These are phyloP conservation scores for Amphilophus citrinellus DNA, from an alignment of 2,113 vertebrate genomes.

Conservation along the genomic window DNA sequence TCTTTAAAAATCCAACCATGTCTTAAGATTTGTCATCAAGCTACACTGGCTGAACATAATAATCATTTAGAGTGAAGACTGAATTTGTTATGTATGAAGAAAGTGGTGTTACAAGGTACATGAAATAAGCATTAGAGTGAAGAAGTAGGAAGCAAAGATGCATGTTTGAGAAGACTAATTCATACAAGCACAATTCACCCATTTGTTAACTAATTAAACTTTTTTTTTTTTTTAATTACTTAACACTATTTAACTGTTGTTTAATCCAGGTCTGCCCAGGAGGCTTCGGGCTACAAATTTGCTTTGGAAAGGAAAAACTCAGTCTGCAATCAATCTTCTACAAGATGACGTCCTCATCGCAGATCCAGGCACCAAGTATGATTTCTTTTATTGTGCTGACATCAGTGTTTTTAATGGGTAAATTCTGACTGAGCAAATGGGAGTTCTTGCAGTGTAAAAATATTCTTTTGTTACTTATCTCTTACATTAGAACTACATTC, in stretches of 20 bases:
- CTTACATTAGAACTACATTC: not conserved
- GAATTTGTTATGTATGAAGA: not conserved
- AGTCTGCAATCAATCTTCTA: slow-evolving; percentile 87
- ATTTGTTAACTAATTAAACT: not conserved
- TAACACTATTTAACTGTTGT: not conserved
- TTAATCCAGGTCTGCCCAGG: slow-evolving; percentile 86
- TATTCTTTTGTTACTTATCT: not conserved
- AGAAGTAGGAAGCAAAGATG: not conserved
- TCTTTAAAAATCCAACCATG: not conserved
- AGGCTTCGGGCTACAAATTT: slow-evolving; percentile 88
- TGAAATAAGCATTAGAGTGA: not conserved
- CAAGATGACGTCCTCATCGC: slow-evolving; percentile 90
- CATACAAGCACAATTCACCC: not conserved
- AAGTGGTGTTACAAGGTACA: not conserved
- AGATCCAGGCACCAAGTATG: slow-evolving; percentile 92
- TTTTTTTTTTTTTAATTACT: not conserved
- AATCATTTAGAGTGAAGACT: not conserved
- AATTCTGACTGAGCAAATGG: not conserved
- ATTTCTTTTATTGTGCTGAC: not conserved
- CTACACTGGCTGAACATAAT: not conserved
- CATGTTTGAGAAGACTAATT: not conserved
- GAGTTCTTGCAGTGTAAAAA: not conserved
- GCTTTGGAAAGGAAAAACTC: slow-evolving; percentile 90
- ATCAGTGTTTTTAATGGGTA: not conserved
- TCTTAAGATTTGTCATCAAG: not conserved